These are phyloP conservation scores for Prosopocoilus inquinatus DNA, from an alignment of 2,888 invertebrate species.

Conservation along the genomic window DNA sequence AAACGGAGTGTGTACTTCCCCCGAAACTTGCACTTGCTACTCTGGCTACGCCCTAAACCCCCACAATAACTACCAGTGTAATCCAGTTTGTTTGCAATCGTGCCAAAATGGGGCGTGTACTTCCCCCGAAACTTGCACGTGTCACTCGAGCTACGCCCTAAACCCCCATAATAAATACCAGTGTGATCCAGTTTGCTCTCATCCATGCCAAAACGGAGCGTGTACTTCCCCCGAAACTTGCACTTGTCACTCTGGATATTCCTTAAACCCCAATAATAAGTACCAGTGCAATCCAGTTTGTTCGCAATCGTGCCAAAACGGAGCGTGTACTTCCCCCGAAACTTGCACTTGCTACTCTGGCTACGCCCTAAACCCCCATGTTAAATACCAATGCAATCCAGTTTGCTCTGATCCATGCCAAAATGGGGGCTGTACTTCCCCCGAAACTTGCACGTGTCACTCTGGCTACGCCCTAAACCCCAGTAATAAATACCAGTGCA, in stretches of 20 bases:
- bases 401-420: constrained; percentile 30
- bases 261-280: constrained; percentile 24
- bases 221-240: constrained; percentile 40
- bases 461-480: constrained; percentile 11
- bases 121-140: constrained; percentile 28
- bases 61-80: constrained; percentile 26
- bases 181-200: constrained; percentile 27
- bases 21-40: constrained; percentile 45
- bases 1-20: constrained; percentile 51
- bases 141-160: constrained; percentile 34
- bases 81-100: constrained; percentile 25
- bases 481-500: constrained; percentile 14
- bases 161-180: constrained; percentile 29
- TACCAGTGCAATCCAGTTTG: constrained; percentile 31
- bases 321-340: constrained; percentile 40
- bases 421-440: constrained; percentile 10
- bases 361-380: constrained; percentile 21
- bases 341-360: constrained; percentile 34
- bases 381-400: constrained; percentile 30
- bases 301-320: constrained; percentile 25
- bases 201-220: constrained; percentile 25
- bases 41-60: constrained; percentile 29
- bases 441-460: constrained; percentile 10
- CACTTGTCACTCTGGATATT: constrained; percentile 14
- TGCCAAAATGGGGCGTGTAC: constrained; percentile 32